Evolutionary conservation across 2,888 invertebrate genomes (phyloP), one percentile per base, ranked within the genome.

Genomic region (Melinaea marsaeus): DNA sequence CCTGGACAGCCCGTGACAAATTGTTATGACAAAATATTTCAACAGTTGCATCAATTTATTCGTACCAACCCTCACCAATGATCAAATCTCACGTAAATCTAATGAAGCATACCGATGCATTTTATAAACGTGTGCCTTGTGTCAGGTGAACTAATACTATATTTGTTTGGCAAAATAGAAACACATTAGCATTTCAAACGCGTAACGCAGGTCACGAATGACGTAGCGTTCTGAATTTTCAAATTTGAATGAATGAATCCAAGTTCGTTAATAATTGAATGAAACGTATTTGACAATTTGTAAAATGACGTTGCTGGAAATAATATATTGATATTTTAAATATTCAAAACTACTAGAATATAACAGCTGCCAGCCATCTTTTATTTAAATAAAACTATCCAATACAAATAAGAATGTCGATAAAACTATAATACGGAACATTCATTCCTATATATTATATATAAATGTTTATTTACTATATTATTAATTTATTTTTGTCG

Each of bases 1-100:
- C 83, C 79, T 69, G 81, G 88, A 88, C 90, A 85, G 77, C 71
- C 80, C 85, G 75, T 90, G 88, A 90, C 90, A 86, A 90, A 90
- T 90, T 90, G 86, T 90, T 89, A 80, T 90, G 90, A 90, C 90
- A 90, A 89, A 90, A 90, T 89, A 90, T 90, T 90, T 90, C 89
- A 90, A 87, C 89, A 88, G 86, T 86, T 86, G 85, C 85, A 77
- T 86, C 83, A 84, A 83, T 80, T 78, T 75, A 65, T 69, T 71
- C 70, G 66, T 72, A 72, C 71, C 75, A 76, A 80, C 86, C 85
- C 84, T 82, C 75, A 74, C 77, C 76, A 76, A 74, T 71, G 70
- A 72, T 69, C 66, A 68, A 73, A 75, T 73, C 69, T 70, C 73
- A 74, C 71, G 69, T 69, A 69, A 63, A 72, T 68, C 65, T 68